Conservation (phyloP, 1,140 invertebrate species). For the Coenobita brevimanus region DNA sequence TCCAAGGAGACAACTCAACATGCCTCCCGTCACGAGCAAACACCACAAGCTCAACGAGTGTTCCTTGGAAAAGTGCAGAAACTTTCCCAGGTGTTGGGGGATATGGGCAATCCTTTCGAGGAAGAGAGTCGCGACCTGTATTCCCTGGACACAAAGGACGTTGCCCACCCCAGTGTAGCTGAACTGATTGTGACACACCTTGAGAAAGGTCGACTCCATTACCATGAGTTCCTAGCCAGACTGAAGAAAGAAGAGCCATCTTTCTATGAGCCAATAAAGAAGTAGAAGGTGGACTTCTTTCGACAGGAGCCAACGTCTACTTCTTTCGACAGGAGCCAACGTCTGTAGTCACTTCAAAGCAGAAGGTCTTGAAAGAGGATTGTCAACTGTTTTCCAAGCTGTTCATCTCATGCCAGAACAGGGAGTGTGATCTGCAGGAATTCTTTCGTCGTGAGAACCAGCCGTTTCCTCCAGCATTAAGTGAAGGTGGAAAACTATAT, state of each 20-base stretch:
- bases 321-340: too few species aligned
- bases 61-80: conserved; percentile 41
- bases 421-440: conserved; percentile 14
- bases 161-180: not conserved
- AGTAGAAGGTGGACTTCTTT: not conserved
- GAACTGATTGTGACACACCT: not conserved
- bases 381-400: conserved; percentile 37
- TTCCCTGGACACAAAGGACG: not conserved
- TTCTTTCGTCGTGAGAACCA: conserved; percentile 31
- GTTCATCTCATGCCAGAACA: conserved; percentile 29
- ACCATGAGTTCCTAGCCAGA: too few species aligned
- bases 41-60: not conserved
- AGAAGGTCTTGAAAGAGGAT: conserved; percentile 9
- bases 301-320: too few species aligned
- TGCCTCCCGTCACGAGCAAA: conserved; percentile 44
- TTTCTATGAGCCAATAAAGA: not conserved
- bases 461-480: conserved; percentile 3
- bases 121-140: not conserved
- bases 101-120: conserved; percentile 13
- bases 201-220: too few species aligned
- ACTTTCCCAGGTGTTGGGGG: conserved; percentile 15
- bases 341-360: not conserved
- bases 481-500: conserved; percentile 18
- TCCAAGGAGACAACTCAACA: conserved; percentile 9
- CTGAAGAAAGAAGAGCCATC: too few species aligned